These are phyloP conservation scores for Ptychadena robeensis DNA, from an alignment of 2,797 vertebrate species.

Conservation along the genomic window DNA sequence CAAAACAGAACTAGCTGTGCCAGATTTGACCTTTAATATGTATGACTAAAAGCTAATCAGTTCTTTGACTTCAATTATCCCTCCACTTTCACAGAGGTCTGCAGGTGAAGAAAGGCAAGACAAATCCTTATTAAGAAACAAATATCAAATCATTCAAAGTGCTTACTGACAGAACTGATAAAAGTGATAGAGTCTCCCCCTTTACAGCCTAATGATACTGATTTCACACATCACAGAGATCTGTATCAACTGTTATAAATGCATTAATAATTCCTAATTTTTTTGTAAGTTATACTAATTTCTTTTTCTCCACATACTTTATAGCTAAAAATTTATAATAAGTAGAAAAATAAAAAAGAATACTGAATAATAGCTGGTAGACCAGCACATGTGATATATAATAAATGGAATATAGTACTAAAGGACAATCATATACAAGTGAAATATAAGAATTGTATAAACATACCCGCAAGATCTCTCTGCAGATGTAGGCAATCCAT, in stretches of 20 bases:
- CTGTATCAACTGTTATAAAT: background rate
- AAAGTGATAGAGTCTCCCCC: conserved; percentile 18
- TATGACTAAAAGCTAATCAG: background rate
- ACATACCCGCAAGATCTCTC: conserved; percentile 93
- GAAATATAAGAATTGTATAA: background rate
- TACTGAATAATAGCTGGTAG: background rate
- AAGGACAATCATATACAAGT: background rate
- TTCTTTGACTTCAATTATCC: background rate
- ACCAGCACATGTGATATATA: background rate
- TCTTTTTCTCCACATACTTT: background rate
- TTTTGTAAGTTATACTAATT: background rate
- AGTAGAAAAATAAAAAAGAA: background rate
- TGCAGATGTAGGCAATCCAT: conserved; percentile 96
- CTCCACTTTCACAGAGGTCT: background rate
- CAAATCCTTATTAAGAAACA: background rate
- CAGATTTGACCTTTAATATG: background rate
- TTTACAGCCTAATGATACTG: conserved; percentile 20
- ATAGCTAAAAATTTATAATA: background rate
- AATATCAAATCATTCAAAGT: conserved; percentile 5
- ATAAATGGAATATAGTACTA: background rate
- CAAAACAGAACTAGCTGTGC: background rate
- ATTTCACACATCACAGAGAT: conserved; percentile 34
- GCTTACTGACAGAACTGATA: conserved; percentile 12
- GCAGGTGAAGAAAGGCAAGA: background rate
- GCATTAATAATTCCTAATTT: background rate